Base-by-base conservation (phyloP, 2,113 vertebrate genomes). In the Platichthys flesus region DNA sequence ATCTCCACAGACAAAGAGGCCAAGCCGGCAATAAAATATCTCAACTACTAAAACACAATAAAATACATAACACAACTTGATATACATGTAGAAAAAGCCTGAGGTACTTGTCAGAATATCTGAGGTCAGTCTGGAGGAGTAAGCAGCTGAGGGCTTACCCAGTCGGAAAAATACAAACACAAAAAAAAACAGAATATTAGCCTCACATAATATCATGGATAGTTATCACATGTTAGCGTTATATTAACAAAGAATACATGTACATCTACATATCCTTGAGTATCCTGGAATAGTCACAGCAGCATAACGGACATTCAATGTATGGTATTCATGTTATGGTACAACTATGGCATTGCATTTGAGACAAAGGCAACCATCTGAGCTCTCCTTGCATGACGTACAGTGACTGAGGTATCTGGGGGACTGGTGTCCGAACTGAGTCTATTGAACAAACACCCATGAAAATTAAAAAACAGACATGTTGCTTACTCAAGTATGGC, bases 81-180 rank as follows among this genome's bases (percentile, higher is more conserved):
- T 90, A 91, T 90, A 92, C 89, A 90, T 91, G 90, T 93, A 92
- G 90, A 92, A 92, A 93, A 93, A 91, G 89, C 92, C 92, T 93
- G 92, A 93, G 92, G 92, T 93, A 93, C 88, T 92, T 92, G 89
- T 92, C 91, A 92, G 91, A 92, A 92, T 87, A 91, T 92, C 90
- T 92, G 92, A 93, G 92, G 89, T 92, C 92, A 92, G 88, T 93
- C 88, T 90, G 88, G 81, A 89, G 76, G 85, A 83, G 90, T 89
- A 91, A 93, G 88, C 88, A 89, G 86, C 88, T 85, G 88, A 89
- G 78, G 74, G 88, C 92, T 86, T 84, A 90, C 88, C 62, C 76
- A 5, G 77, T 84, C 85, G 69, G 81, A 54, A 54, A 54, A 54
- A 54, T 24, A 54, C 79, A 37, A 76, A 83, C 15, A 73, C 14